These are phyloP conservation scores for Phalacrocorax brasilianus DNA, from an alignment of 2,113 vertebrate genomes.

Conservation along the genomic window DNA sequence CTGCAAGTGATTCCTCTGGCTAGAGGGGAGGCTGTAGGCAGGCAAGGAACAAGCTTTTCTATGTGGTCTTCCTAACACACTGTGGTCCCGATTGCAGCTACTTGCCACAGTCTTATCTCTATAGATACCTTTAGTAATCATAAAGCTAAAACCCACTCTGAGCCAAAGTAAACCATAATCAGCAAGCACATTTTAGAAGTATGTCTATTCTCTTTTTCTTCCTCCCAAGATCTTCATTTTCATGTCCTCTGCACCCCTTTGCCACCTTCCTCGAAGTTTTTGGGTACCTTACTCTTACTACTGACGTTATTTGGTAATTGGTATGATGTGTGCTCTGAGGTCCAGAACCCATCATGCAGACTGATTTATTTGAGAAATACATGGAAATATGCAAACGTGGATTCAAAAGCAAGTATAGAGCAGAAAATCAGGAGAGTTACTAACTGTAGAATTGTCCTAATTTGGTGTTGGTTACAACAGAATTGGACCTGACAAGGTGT, in stretches of 20 bases:
- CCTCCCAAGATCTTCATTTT: neutral
- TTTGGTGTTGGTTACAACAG: neutral
- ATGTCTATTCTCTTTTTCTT: neutral
- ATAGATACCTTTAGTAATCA: neutral
- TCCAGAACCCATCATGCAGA: neutral
- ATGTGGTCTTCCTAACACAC: accelerated
- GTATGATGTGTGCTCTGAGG: neutral
- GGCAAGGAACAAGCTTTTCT: neutral
- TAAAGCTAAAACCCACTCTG: neutral
- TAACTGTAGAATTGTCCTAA: neutral
- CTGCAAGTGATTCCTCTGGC: neutral
- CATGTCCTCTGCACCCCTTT: neutral
- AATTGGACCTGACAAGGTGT: neutral
- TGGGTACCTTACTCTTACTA: neutral
- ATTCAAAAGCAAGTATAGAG: neutral
- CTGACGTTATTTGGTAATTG: neutral
- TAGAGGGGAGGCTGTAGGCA: neutral
- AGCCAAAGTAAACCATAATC: neutral
- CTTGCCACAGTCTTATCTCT: neutral
- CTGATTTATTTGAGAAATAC: neutral
- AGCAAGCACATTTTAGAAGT: neutral
- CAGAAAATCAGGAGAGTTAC: neutral
- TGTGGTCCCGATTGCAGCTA: neutral
- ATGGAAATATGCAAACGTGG: neutral
- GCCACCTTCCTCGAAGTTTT: neutral